Percentiles rank a stretch among this genome's conserved stretches.
These are phyloP conservation scores for Papilio demoleus DNA, from an alignment of 2,888 invertebrate species.

Conservation along the genomic window DNA sequence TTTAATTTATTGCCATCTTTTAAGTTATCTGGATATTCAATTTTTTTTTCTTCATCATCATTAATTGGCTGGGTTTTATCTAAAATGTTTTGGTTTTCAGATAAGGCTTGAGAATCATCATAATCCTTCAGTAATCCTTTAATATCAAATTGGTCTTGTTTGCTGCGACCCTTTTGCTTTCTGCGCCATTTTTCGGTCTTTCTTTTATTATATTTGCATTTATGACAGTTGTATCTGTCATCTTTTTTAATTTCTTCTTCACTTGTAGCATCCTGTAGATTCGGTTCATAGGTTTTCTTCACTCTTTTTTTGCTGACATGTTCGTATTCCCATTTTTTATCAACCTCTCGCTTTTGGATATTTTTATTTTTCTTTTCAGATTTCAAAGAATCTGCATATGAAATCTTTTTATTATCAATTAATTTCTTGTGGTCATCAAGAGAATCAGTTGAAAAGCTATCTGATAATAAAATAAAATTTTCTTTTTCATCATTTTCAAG, in stretches of 20 bases:
- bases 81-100: conserved; percentile 57
- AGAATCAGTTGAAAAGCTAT: conserved; percentile 15
- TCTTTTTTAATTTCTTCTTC: conserved; percentile 73
- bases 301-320: conserved; percentile 54
- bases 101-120: conserved; percentile 65
- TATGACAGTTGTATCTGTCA: conserved; percentile 66
- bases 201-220: conserved; percentile 65
- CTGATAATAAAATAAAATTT: conserved; percentile 43
- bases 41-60: conserved; percentile 53
- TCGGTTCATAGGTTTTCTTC: conserved; percentile 76
- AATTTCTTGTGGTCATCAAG: conserved; percentile 38
- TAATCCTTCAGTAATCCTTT: conserved; percentile 73
- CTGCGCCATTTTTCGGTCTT: conserved; percentile 70
- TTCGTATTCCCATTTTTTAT: conserved; percentile 42
- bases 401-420: conserved; percentile 55
- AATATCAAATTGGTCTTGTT: conserved; percentile 77
- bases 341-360: conserved; percentile 50
- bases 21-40: conserved; percentile 46
- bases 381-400: conserved; percentile 73
- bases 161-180: conserved; percentile 73
- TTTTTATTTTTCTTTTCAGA: conserved; percentile 48
- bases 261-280: conserved; percentile 54
- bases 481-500: conserved; percentile 44
- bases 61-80: conserved; percentile 51
- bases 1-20: conserved; percentile 52